A percentile compares a stretch with the other conserved stretches of the same genome.
phyloP scores from a whole-genome alignment of 1,140 invertebrate species.

The Leptinotarsa lineolata region DNA sequence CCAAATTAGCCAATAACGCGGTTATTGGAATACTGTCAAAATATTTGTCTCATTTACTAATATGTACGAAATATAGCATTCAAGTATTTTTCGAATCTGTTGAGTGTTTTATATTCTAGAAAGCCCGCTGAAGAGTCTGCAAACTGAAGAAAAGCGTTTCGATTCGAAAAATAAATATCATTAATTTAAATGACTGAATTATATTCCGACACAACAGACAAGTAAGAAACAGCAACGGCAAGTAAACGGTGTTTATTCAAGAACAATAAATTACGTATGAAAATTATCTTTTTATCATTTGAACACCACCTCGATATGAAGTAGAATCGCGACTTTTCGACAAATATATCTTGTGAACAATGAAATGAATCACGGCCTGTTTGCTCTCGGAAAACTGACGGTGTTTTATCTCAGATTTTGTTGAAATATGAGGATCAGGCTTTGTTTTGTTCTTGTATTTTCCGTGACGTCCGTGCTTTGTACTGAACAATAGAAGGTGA shows the following conservation, averaged over 20 bases:
- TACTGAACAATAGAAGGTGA: background rate
- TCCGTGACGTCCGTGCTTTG: conserved; percentile 11
- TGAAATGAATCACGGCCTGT: conserved; percentile 29
- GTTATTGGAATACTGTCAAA: no score
- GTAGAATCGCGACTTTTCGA: conserved; percentile 29
- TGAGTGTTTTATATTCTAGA: no score
- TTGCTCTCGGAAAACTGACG: conserved; percentile 25
- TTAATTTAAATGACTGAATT: conserved; percentile 18
- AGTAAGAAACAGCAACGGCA: conserved; percentile 15
- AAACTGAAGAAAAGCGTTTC: background rate
- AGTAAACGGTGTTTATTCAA: conserved; percentile 25
- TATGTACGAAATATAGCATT: no score
- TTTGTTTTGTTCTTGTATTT: conserved; percentile 15
- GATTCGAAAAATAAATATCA: background rate
- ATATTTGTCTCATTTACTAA: no score
- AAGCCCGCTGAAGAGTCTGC: no score
- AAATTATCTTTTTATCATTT: conserved; percentile 32
- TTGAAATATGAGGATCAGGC: conserved; percentile 13
- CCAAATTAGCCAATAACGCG: no score
- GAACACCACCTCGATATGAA: conserved; percentile 32
- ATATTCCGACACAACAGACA: conserved; percentile 4
- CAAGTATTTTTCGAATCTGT: no score
- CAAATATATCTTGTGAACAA: conserved; percentile 30
- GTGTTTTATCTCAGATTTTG: conserved; percentile 18
- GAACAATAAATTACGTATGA: conserved; percentile 33